Percentiles rank a stretch among this genome's conserved stretches.
These are phyloP conservation scores for Myxocyprinus asiaticus DNA, from an alignment of 2,113 vertebrate species.

Conservation along the genomic window DNA sequence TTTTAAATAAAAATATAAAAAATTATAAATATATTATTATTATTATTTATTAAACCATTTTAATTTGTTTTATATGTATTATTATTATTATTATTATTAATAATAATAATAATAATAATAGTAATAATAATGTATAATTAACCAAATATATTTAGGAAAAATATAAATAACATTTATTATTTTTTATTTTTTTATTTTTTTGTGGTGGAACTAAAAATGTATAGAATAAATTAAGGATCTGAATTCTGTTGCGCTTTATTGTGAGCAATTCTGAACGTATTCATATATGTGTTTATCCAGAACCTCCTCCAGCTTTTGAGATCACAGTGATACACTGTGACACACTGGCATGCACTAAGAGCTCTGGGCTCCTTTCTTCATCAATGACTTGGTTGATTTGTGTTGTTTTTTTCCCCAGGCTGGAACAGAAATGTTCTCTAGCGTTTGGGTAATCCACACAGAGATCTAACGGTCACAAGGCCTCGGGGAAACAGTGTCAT, in stretches of 20 bases:
- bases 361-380: neutral
- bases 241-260: neutral
- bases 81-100: too few species aligned
- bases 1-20: too few species aligned
- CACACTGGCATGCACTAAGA: slow-evolving; percentile 13
- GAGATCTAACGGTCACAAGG: slow-evolving; percentile 61
- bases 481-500: slow-evolving; percentile 61
- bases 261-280: neutral
- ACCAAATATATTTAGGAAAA: too few species aligned
- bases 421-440: slow-evolving; percentile 28
- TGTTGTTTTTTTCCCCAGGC: slow-evolving; percentile 11
- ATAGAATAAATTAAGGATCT: too few species aligned
- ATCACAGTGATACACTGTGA: slow-evolving; percentile 28
- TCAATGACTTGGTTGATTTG: slow-evolving; percentile 6
- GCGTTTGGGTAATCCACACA: slow-evolving; percentile 58
- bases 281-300: neutral
- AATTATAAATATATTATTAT: too few species aligned
- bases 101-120: too few species aligned
- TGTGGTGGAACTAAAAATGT: too few species aligned
- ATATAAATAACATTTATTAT: too few species aligned
- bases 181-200: too few species aligned
- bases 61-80: too few species aligned
- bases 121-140: too few species aligned
- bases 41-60: too few species aligned
- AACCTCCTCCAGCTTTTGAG: neutral